Conservation (phyloP, 2,888 invertebrate species). For the Pandemis cinnamomeana region DNA sequence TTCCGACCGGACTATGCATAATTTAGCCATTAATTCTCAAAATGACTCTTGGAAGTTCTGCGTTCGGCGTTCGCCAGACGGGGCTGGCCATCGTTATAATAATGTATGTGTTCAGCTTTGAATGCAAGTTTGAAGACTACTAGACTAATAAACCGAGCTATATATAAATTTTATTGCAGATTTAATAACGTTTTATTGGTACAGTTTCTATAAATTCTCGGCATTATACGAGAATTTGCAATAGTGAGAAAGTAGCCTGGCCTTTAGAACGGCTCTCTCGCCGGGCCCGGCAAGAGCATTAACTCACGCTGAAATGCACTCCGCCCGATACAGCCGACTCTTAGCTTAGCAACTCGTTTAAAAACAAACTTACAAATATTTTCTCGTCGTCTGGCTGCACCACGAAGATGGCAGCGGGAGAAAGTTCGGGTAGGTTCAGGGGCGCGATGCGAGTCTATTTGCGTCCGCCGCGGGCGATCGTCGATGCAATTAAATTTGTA, state of each 20-base stretch:
- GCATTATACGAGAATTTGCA: constrained; percentile 23
- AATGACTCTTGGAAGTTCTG: constrained; percentile 78
- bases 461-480: constrained; percentile 79
- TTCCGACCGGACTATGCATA: constrained; percentile 80
- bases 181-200: constrained; percentile 43
- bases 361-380: constrained; percentile 62
- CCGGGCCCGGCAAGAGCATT: constrained; percentile 37
- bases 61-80: constrained; percentile 70
- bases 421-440: constrained; percentile 83
- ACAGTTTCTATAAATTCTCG: constrained; percentile 28
- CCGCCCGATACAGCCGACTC: constrained; percentile 40
- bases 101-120: constrained; percentile 62
- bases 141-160: constrained; percentile 42
- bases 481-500: constrained; percentile 83
- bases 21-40: constrained; percentile 80
- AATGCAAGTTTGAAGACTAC: constrained; percentile 64
- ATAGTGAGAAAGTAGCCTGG: constrained; percentile 40
- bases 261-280: constrained; percentile 39
- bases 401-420: constrained; percentile 53
- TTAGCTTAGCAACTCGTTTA: constrained; percentile 47
- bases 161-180: constrained; percentile 46
- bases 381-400: constrained; percentile 56
- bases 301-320: constrained; percentile 39
- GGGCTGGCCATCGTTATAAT: constrained; percentile 69
- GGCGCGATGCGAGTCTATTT: constrained; percentile 77